Base-by-base conservation (phyloP, 2,797 vertebrate genomes). In the Aselliscus stoliczkanus region DNA sequence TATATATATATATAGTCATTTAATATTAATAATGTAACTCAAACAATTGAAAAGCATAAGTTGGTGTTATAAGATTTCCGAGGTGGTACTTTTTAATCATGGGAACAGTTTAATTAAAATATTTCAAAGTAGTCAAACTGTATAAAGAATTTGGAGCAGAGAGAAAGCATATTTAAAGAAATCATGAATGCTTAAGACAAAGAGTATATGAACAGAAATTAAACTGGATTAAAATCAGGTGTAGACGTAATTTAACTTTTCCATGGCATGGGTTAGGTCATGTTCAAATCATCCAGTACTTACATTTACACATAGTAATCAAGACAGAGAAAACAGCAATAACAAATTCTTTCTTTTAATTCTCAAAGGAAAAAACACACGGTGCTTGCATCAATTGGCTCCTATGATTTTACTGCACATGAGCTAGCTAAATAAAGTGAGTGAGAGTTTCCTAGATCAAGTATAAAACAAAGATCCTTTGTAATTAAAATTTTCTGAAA, bases 281-380 rank as follows among this genome's bases (percentile, higher is more conserved):
- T 79, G 85, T 88, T 96, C 47, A 6, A 92, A 42, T 94, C 10
- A 9, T 25, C 56, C 37, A 83, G 29, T 62, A 86, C 88, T 90
- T 89, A 58, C 44, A 96, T 95, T 96, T 91, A 90, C 70, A 80
- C 67, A 80, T 9, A 56, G 85, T 94, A 96, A 97, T 97, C 94
- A 94, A 88, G 87, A 29, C 64, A 75, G 77, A 80, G 52, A 34
- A 76, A 89, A 69, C 42, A 88, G 9, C 42, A 77, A 91, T 67
- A 93, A 58, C 11, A 67, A 64, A 79, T 1, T 88, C 82, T 82
- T 31, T 10, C 12, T 90, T 92, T 73, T 62, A 70, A 92, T 94
- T 93, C 84, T 86, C 76, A 34, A 87, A 10, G 85, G 64, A 83
- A 37, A 90, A 67, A 97, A 83, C 95, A 92, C 73, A 93, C 6